These are phyloP conservation scores for Muraenolepis orangiensis DNA, from an alignment of 2,797 vertebrate genomes.

Conservation along the genomic window DNA sequence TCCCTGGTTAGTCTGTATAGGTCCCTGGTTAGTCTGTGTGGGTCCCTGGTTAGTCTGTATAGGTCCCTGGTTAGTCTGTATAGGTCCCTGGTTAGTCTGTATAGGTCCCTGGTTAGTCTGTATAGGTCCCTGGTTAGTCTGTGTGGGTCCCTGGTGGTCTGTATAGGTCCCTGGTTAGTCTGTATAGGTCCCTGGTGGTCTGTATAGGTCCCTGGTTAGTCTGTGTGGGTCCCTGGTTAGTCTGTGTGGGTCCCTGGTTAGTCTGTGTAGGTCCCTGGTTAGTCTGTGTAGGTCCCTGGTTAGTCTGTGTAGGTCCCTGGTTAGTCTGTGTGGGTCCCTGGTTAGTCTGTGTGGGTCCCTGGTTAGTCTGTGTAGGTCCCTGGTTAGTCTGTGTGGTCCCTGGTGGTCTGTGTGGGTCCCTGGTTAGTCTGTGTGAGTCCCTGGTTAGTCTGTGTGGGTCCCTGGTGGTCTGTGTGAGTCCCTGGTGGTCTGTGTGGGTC, in stretches of 20 bases:
- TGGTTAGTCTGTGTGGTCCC: too few species aligned
- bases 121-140: constrained; percentile 41
- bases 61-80: background rate
- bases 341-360: background rate
- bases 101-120: background rate
- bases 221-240: constrained; percentile 43
- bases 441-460: background rate
- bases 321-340: background rate
- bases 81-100: background rate
- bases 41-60: constrained; percentile 34
- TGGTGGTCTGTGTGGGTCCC: constrained; percentile 50
- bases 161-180: background rate
- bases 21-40: constrained; percentile 25
- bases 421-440: background rate
- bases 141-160: background rate
- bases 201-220: too few species aligned
- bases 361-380: background rate
- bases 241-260: background rate
- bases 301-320: constrained; percentile 44
- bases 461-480: background rate
- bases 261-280: background rate
- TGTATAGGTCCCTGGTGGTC: too few species aligned
- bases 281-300: too few species aligned
- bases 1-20: background rate
- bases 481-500: constrained; percentile 46